A percentile compares a stretch with the other conserved stretches of the same genome.
Conservation (phyloP, 2,113 vertebrate species). For the Stegastes partitus region DNA sequence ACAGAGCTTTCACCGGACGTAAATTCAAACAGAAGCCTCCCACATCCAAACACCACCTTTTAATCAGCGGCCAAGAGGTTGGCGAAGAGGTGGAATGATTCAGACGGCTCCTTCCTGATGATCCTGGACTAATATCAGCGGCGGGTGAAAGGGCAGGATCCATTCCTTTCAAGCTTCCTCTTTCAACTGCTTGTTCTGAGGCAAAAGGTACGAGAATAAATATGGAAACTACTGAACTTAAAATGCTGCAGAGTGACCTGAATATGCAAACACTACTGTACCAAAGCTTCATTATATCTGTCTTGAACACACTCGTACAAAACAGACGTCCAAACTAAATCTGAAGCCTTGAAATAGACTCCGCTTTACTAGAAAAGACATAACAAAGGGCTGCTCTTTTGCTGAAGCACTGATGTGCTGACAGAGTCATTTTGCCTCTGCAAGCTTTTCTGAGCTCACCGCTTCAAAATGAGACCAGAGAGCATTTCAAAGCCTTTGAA, state of each 20-base stretch:
- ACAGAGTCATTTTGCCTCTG: constrained; percentile 37
- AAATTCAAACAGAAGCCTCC: constrained; percentile 44
- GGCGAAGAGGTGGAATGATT: constrained; percentile 2
- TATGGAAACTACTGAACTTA: constrained; percentile 15
- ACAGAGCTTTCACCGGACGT: constrained; percentile 12
- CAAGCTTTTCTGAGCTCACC: constrained; percentile 12
- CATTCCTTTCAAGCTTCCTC: constrained; percentile 35
- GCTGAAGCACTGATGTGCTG: constrained; percentile 27
- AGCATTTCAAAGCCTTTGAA: constrained; percentile 20
- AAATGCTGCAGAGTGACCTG: too few species aligned
- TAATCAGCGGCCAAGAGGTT: constrained; percentile 31
- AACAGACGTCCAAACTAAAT: background rate
- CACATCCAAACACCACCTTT: constrained; percentile 7
- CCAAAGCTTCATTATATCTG: background rate
- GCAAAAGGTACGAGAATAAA: constrained; percentile 21
- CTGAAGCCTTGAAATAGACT: background rate
- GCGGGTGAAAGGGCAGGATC: constrained; percentile 35
- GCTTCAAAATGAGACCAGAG: constrained; percentile 28
- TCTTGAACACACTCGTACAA: background rate
- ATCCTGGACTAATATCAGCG: background rate
- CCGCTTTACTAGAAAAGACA: background rate
- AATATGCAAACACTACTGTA: background rate
- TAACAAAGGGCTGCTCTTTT: constrained; percentile 1
- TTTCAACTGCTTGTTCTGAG: constrained; percentile 34
- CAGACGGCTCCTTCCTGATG: background rate